Conservation (phyloP, 2,888 invertebrate species). For the Drosophila cracens region DNA sequence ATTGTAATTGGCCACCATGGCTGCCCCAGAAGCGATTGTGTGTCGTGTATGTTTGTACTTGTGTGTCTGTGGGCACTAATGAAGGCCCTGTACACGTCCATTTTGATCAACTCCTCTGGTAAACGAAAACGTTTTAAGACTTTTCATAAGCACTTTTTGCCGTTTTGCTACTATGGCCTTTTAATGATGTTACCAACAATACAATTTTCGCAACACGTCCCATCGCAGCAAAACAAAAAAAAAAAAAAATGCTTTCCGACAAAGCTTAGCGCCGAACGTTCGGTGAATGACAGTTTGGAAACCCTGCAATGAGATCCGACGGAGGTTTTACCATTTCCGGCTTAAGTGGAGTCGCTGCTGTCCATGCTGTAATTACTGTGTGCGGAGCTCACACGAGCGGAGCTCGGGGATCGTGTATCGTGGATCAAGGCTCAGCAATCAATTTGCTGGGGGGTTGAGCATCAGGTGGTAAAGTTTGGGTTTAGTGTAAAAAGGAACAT, state of each 20-base stretch:
- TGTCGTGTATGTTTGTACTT: neutral
- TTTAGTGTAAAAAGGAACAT: neutral
- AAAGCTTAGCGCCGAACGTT: slow-evolving; percentile 51
- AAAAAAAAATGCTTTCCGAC: slow-evolving; percentile 42
- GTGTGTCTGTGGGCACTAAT: slow-evolving; percentile 40
- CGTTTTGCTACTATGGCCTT: slow-evolving; percentile 40
- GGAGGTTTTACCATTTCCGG: slow-evolving; percentile 52
- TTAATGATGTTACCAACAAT: slow-evolving; percentile 50
- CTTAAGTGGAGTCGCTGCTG: slow-evolving; percentile 37
- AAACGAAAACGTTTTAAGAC: slow-evolving; percentile 83
- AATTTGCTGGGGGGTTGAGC: slow-evolving; percentile 8
- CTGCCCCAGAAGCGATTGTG: slow-evolving; percentile 34
- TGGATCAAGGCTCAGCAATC: neutral
- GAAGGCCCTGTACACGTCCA: slow-evolving; percentile 50
- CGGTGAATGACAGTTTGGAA: slow-evolving; percentile 54
- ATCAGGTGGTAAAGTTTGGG: slow-evolving; percentile 1
- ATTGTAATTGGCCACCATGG: slow-evolving; percentile 76
- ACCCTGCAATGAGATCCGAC: slow-evolving; percentile 30
- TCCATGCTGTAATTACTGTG: slow-evolving; percentile 38
- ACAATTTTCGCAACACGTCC: slow-evolving; percentile 39
- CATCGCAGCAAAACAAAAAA: slow-evolving; percentile 6
- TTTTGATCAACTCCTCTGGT: slow-evolving; percentile 75
- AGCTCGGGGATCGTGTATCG: neutral
- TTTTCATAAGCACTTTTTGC: slow-evolving; percentile 61
- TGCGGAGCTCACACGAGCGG: neutral